Evolutionary conservation across 2,113 vertebrate species (phyloP).

Genomic region (Seriola aureovittata): DNA sequence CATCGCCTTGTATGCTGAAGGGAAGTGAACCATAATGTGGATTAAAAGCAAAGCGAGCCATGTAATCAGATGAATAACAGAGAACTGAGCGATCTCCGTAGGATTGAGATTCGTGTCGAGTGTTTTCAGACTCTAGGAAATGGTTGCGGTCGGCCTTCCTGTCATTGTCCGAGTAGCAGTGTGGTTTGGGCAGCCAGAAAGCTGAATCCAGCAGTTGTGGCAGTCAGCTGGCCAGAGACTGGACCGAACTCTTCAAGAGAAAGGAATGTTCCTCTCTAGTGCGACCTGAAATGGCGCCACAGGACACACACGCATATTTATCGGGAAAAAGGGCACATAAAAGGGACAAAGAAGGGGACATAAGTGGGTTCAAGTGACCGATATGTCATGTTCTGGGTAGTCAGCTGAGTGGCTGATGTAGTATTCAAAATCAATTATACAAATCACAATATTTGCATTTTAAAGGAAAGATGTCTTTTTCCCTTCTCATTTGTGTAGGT

Average conservation of each 20-base stretch:
- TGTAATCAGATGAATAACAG: neutral
- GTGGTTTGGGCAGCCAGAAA: conserved; percentile 49
- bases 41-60: conserved; percentile 1
- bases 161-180: conserved; percentile 65
- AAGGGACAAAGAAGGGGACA: conserved; percentile 3
- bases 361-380: neutral
- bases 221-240: conserved; percentile 46
- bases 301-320: conserved; percentile 7
- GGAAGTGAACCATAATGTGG: neutral
- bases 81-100: neutral
- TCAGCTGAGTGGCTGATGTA: neutral
- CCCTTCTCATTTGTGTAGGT: neutral
- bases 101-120: neutral
- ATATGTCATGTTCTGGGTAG: neutral
- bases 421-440: neutral
- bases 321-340: neutral
- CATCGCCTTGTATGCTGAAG: neutral
- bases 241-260: conserved; percentile 46
- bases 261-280: conserved; percentile 65
- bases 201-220: conserved; percentile 67
- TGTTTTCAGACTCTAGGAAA: conserved; percentile 54
- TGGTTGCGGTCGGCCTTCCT: conserved; percentile 57
- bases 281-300: conserved; percentile 59
- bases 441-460: neutral
- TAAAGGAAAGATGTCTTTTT: neutral